A percentile compares a stretch with the other conserved stretches of the same genome.
phyloP scores from a whole-genome alignment of 2,113 vertebrate species.

The Saguinus midas region DNA sequence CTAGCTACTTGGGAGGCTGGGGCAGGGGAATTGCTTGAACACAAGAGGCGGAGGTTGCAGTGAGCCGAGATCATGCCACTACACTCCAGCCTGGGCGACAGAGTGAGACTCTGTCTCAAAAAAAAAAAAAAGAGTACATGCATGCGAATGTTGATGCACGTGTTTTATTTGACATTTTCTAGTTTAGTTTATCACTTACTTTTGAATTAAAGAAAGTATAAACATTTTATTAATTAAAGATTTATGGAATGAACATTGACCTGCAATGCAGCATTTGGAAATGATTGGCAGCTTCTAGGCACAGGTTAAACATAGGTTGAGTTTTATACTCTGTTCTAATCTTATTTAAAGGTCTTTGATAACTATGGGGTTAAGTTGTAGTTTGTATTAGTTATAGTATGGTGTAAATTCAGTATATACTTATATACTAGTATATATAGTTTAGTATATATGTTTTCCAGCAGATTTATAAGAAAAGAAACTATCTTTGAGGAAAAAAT shows the following conservation, averaged over 20 bases:
- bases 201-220: not conserved
- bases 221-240: conserved; percentile 28
- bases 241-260: conserved; percentile 34
- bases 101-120: too few relatives aligned
- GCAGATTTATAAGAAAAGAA: not conserved
- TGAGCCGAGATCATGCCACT: too few relatives aligned
- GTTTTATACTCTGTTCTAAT: not conserved
- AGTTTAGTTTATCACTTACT: conserved; percentile 27
- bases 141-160: too few relatives aligned
- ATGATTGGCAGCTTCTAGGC: not conserved
- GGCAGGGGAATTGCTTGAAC: too few relatives aligned
- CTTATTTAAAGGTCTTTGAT: not conserved
- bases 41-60: too few relatives aligned
- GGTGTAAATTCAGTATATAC: not conserved
- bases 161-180: conserved; percentile 19
- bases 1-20: too few relatives aligned
- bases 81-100: too few relatives aligned
- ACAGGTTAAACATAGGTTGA: not conserved
- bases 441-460: not conserved
- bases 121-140: not conserved
- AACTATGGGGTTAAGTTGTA: not conserved
- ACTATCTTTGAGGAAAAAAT: not conserved
- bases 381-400: not conserved
- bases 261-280: conserved; percentile 39
- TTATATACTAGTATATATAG: not conserved